Percentiles rank a stretch among this genome's conserved stretches.
Evolutionary conservation across 92 coral and sea anemone genomes (phyloP).

Genomic region (Paramuricea clavata): DNA sequence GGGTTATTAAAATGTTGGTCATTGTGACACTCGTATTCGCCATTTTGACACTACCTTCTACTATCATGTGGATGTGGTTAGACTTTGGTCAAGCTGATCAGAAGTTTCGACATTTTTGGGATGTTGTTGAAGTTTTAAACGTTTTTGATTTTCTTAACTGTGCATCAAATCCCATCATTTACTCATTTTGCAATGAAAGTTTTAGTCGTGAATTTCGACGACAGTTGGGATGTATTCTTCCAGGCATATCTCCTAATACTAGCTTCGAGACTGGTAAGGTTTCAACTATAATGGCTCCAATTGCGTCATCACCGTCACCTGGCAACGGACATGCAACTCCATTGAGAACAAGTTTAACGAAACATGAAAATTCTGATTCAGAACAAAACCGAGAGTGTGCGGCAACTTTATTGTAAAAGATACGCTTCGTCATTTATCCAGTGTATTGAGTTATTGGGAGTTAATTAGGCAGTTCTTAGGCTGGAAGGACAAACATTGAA

Average conservation of each 20-base stretch:
- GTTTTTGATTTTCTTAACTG: constrained; percentile 92
- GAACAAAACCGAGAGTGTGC: neutral
- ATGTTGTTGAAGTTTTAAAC: constrained; percentile 83
- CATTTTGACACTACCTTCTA: constrained; percentile 87
- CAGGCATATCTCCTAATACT: constrained; percentile 14
- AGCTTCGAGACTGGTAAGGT: neutral
- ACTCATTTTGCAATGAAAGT: constrained; percentile 95
- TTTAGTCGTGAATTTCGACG: constrained; percentile 90
- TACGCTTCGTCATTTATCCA: too few relatives aligned
- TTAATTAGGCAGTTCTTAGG: too few relatives aligned
- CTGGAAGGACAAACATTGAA: too few relatives aligned
- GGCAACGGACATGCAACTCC: constrained; percentile 49
- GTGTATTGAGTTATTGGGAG: too few relatives aligned
- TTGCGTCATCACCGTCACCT: constrained; percentile 40
- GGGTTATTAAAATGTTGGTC: constrained; percentile 95
- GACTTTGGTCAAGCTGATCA: constrained; percentile 89
- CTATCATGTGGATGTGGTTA: constrained; percentile 96
- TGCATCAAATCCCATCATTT: constrained; percentile 93
- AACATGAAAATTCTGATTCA: neutral
- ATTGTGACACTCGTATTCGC: constrained; percentile 95
- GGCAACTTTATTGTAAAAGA: neutral
- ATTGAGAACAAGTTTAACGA: constrained; percentile 35
- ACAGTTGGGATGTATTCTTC: constrained; percentile 29
- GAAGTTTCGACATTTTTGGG: constrained; percentile 75
- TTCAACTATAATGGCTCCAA: neutral